Evolutionary conservation across 1,140 invertebrate species (phyloP), one percentile per base, ranked within the genome.

Genomic region (Euwallacea similis): DNA sequence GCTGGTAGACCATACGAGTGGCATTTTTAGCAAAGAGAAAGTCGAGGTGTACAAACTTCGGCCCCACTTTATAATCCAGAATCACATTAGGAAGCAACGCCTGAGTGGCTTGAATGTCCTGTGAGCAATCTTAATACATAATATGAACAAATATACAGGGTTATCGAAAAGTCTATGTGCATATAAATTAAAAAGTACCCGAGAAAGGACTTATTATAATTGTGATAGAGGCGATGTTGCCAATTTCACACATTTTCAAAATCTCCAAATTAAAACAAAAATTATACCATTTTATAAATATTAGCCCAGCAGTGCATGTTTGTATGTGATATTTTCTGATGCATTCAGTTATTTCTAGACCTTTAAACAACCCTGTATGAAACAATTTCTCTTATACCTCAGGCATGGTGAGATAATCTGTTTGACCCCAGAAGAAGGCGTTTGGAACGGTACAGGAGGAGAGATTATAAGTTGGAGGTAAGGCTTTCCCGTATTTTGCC

Each of bases 11-110:
- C 46, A 73, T 16, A 8, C 60, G 7, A 7, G 66, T 50, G 0
- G 66, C 64, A 61, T 73, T 73, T 41, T 44, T 68, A 6, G 64
- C 66, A 41, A 73, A 69, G 10, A 73, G 6, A 42, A 73, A 73
- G 46, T 73, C 71, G 0, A 60, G 42, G 58, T 73, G 71, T 9
- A 44, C 53, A 44, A 73, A 73, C 2, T 50, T 58, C 1, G 13
- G 46, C 3, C 13, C 15, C 7, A 73, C 60, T 65, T 69, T 54
- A 33, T 73, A 64, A 15, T 59, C 43, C 10, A 64, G 9, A n/a
- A 64, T 64, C 9, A 62, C 58, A 44, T 73, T 73, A 7, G 46
- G 43, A n/a, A 73, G n/a, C 1, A 33, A 7, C 4, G 56, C 44
- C n/a, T 42, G 7, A 10, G 43, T 63, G n/a, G 61, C 44, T 13